phyloP scores from a whole-genome alignment of 2,113 vertebrate species.

The Salvator merianae region DNA sequence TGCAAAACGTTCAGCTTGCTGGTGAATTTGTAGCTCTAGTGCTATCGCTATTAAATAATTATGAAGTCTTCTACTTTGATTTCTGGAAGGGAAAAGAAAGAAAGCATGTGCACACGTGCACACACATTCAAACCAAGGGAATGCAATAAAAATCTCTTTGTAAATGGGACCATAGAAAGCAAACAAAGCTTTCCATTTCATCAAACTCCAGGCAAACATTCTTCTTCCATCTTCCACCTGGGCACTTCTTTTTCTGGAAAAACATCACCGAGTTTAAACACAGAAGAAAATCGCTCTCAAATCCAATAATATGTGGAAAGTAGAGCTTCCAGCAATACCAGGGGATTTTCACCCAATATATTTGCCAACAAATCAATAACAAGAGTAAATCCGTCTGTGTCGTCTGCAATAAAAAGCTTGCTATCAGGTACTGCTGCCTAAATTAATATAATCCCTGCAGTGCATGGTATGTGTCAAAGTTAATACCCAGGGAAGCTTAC shows the following conservation, averaged over 20 bases:
- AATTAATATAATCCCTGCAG: slow-evolving; percentile 86
- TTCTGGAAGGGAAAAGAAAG: slow-evolving; percentile 17
- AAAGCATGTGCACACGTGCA: slow-evolving; percentile 23
- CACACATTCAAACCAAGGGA: slow-evolving; percentile 41
- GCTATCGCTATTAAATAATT: background rate
- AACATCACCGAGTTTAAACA: slow-evolving; percentile 69
- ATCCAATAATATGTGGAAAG: slow-evolving; percentile 83
- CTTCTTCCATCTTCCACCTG: slow-evolving; percentile 57
- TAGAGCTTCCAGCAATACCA: slow-evolving; percentile 67
- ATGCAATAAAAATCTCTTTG: slow-evolving; percentile 43
- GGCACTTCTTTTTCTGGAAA: slow-evolving; percentile 66
- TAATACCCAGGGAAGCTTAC: slow-evolving; percentile 80
- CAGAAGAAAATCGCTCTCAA: slow-evolving; percentile 67
- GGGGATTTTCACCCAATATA: slow-evolving; percentile 84
- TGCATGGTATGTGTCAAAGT: slow-evolving; percentile 74
- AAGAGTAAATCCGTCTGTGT: slow-evolving; percentile 81
- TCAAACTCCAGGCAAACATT: slow-evolving; percentile 43
- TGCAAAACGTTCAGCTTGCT: background rate
- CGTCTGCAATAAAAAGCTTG: slow-evolving; percentile 79
- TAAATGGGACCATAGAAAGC: slow-evolving; percentile 29
- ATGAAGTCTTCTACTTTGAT: background rate
- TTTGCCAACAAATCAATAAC: slow-evolving; percentile 89
- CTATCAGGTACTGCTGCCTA: slow-evolving; percentile 79
- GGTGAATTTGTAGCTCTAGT: background rate
- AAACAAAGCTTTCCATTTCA: slow-evolving; percentile 29